These are phyloP conservation scores for Drosophila mojavensis DNA, from an alignment of 1,140 invertebrate species.

Conservation along the genomic window DNA sequence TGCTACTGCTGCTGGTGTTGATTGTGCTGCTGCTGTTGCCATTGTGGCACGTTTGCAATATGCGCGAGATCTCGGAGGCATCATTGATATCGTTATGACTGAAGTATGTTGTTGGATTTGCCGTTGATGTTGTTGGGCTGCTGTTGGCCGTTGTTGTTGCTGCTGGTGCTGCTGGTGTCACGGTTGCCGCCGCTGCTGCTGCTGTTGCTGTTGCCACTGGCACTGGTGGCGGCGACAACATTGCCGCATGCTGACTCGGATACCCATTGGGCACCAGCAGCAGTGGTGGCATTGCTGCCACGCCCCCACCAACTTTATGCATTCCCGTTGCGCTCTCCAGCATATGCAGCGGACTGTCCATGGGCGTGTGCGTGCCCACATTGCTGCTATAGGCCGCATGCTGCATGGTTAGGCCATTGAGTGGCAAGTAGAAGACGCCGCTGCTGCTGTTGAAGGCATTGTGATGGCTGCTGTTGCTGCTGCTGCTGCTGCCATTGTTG, in stretches of 20 bases:
- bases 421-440: slow-evolving; percentile 59
- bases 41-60: slow-evolving; percentile 81
- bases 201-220: not conserved
- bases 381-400: slow-evolving; percentile 73
- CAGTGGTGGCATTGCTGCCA: slow-evolving; percentile 41
- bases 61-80: slow-evolving; percentile 82
- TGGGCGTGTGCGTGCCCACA: slow-evolving; percentile 28
- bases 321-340: slow-evolving; percentile 22
- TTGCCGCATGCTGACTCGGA: slow-evolving; percentile 33
- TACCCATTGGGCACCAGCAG: slow-evolving; percentile 61
- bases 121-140: slow-evolving; percentile 9
- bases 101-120: slow-evolving; percentile 46
- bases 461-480: slow-evolving; percentile 5
- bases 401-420: slow-evolving; percentile 61
- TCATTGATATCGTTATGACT: slow-evolving; percentile 83
- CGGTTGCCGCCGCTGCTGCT: slow-evolving; percentile 1
- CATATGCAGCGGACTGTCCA: slow-evolving; percentile 45
- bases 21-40: slow-evolving; percentile 34
- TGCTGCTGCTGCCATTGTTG: slow-evolving; percentile 22
- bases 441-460: slow-evolving; percentile 11
- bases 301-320: slow-evolving; percentile 3
- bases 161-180: slow-evolving; percentile 2
- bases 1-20: slow-evolving; percentile 34
- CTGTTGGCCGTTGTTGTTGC: slow-evolving; percentile 11
- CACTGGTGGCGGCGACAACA: slow-evolving; percentile 44